Conservation (phyloP, 1,140 invertebrate species). For the Metaphire vulgaris region DNA sequence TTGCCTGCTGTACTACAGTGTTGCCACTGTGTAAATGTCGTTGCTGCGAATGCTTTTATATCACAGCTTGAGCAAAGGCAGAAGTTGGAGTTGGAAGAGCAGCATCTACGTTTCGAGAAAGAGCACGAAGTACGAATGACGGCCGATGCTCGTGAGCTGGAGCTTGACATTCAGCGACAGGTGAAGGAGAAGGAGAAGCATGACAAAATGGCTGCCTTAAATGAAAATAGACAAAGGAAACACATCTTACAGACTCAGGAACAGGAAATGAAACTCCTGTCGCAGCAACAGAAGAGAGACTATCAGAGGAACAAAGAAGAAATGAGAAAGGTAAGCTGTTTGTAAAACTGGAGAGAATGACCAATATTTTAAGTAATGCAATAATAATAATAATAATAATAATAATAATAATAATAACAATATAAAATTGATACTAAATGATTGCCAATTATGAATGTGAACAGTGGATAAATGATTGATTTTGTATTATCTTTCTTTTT, state of each 20-base stretch:
- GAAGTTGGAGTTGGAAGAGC: constrained; percentile 87
- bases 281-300: constrained; percentile 87
- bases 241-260: constrained; percentile 84
- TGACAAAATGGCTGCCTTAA: constrained; percentile 62
- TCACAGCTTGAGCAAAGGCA: constrained; percentile 79
- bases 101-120: constrained; percentile 88
- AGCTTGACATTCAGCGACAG: constrained; percentile 79
- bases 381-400: not conserved
- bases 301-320: constrained; percentile 96
- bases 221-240: constrained; percentile 90
- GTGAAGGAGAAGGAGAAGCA: constrained; percentile 71
- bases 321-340: constrained; percentile 61
- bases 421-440: not conserved
- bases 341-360: no score
- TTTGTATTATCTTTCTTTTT: no score
- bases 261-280: constrained; percentile 78
- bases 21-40: no score
- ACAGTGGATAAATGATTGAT: no score
- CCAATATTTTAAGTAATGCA: not conserved
- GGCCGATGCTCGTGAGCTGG: constrained; percentile 84
- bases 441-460: no score
- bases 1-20: no score
- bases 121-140: constrained; percentile 88
- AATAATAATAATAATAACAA: no score
- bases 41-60: constrained; percentile 7